A percentile compares a stretch with the other conserved stretches of the same genome.
Evolutionary conservation across 2,113 vertebrate species (phyloP).

Genomic region (Muntiacus reevesi): DNA sequence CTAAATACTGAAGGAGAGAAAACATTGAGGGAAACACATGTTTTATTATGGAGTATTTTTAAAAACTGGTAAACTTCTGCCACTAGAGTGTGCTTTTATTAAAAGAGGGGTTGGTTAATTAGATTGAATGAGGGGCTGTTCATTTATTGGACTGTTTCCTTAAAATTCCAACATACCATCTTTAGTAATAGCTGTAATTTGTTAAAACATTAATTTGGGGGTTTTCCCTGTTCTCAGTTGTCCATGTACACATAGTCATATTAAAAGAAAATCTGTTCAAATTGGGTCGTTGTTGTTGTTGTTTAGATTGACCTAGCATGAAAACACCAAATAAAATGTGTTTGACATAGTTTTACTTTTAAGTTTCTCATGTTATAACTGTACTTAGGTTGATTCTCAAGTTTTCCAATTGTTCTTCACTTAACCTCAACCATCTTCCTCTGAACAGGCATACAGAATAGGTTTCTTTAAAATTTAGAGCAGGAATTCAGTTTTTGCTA

Average conservation of each 20-base stretch:
- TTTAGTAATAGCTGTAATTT: slow-evolving; percentile 70
- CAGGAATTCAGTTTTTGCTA: background rate
- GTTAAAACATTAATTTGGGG: slow-evolving; percentile 69
- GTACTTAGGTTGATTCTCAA: slow-evolving; percentile 15
- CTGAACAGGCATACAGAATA: background rate
- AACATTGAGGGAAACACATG: background rate
- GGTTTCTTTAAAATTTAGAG: slow-evolving; percentile 23
- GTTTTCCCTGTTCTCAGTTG: slow-evolving; percentile 73
- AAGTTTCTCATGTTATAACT: slow-evolving; percentile 42
- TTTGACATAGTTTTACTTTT: slow-evolving; percentile 75
- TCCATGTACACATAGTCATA: slow-evolving; percentile 80
- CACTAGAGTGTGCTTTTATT: slow-evolving; percentile 70
- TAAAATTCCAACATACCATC: slow-evolving; percentile 65
- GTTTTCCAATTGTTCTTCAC: slow-evolving; percentile 23
- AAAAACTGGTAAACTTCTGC: slow-evolving; percentile 43
- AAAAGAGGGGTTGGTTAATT: slow-evolving; percentile 65
- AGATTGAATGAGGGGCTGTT: slow-evolving; percentile 54
- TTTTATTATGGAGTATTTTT: slow-evolving; percentile 49
- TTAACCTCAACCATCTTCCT: background rate
- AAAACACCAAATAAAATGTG: slow-evolving; percentile 84
- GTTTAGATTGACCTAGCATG: slow-evolving; percentile 81
- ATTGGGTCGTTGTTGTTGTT: slow-evolving; percentile 76
- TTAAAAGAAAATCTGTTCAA: slow-evolving; percentile 72
- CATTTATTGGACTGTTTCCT: slow-evolving; percentile 49
- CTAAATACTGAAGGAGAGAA: slow-evolving; percentile 44